Conservation (phyloP, 92 coral and sea anemone genomes). For the Palythoa grandis region DNA sequence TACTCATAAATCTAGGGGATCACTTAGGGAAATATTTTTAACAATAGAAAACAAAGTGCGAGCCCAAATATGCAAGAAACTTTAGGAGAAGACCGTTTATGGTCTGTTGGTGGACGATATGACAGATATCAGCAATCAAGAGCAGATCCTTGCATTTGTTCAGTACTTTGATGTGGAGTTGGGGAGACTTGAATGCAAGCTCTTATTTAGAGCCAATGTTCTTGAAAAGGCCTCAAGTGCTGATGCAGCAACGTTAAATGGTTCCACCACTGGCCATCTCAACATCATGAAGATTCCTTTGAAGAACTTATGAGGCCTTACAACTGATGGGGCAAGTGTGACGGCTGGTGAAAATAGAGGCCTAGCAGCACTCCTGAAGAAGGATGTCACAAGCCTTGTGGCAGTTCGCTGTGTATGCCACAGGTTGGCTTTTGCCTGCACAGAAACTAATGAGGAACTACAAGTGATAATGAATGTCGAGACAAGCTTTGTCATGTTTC, state of each 20-base stretch:
- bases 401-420: not conserved
- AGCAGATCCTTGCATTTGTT: not conserved
- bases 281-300: constrained; percentile 26
- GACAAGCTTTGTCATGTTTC: no score
- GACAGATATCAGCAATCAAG: constrained; percentile 18
- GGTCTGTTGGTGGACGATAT: constrained; percentile 1
- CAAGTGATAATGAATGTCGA: constrained; percentile 37
- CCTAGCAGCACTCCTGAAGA: constrained; percentile 42
- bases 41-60: constrained; percentile 39
- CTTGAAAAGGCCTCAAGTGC: constrained; percentile 41
- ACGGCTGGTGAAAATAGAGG: constrained; percentile 46
- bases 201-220: constrained; percentile 28
- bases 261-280: constrained; percentile 34
- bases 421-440: not conserved
- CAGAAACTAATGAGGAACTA: not conserved
- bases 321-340: constrained; percentile 55
- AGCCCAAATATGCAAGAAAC: constrained; percentile 13
- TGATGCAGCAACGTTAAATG: constrained; percentile 43
- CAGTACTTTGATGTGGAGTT: constrained; percentile 1
- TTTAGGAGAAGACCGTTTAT: constrained; percentile 40
- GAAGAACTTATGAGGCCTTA: constrained; percentile 48
- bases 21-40: constrained; percentile 48
- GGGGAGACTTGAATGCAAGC: constrained; percentile 31
- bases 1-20: constrained; percentile 44
- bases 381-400: constrained; percentile 43